Percentiles rank a stretch among this genome's conserved stretches.
phyloP scores from a whole-genome alignment of 2,797 vertebrate genomes.

The Otolemur crassicaudatus region DNA sequence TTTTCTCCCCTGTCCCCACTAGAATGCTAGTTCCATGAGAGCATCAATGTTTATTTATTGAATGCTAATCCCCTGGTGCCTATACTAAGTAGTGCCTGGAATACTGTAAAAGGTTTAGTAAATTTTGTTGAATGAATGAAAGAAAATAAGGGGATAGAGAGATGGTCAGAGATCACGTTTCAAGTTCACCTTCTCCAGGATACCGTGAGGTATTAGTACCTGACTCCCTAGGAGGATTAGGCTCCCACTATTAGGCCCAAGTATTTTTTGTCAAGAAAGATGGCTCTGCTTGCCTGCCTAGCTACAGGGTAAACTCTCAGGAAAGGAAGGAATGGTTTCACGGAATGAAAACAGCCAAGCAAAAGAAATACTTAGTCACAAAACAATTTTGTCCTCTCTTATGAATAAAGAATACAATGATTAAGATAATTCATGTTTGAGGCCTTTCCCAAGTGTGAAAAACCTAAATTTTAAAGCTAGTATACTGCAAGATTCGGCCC shows the following conservation, averaged over 20 bases:
- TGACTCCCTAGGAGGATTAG: not conserved
- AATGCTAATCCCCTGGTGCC: not conserved
- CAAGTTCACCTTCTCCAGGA: not conserved
- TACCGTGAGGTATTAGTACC: not conserved
- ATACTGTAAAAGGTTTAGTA: not conserved
- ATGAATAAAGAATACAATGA: conserved; percentile 6
- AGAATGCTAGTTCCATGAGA: not conserved
- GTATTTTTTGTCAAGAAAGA: not conserved
- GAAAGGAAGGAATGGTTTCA: conserved; percentile 32
- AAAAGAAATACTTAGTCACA: not conserved
- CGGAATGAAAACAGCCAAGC: not conserved
- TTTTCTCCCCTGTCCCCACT: not conserved
- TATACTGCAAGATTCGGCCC: not conserved
- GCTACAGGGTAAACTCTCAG: not conserved
- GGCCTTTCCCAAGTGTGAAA: not conserved
- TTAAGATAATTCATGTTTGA: not conserved
- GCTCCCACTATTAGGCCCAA: not conserved
- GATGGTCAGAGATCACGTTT: not conserved
- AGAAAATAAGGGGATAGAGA: not conserved
- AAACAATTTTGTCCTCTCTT: not conserved
- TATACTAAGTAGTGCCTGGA: not conserved
- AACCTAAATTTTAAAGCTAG: not conserved
- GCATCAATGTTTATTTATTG: not conserved
- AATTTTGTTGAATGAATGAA: conserved; percentile 14
- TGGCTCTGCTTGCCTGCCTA: not conserved